A percentile compares a stretch with the other conserved stretches of the same genome.
These are phyloP conservation scores for Myiotriccus ornatus DNA, from an alignment of 2,797 vertebrate genomes.

Conservation along the genomic window DNA sequence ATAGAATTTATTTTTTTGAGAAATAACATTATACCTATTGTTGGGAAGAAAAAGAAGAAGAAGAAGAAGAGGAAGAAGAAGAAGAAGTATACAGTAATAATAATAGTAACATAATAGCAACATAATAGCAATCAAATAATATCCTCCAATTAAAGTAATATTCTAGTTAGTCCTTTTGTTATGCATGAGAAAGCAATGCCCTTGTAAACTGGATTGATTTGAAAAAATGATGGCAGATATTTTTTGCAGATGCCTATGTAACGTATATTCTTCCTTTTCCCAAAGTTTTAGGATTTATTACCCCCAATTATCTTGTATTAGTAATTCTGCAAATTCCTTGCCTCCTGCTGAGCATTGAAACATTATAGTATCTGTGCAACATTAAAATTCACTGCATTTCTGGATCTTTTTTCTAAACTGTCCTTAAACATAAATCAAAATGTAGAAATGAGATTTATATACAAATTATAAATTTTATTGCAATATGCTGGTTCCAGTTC, in stretches of 20 bases:
- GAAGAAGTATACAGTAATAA: neutral
- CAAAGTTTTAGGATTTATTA: constrained; percentile 6
- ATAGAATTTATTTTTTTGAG: neutral
- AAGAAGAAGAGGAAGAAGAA: too few relatives aligned
- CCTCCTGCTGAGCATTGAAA: neutral
- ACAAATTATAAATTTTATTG: neutral
- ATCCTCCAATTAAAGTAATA: neutral
- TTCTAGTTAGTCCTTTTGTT: neutral
- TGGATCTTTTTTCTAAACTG: neutral
- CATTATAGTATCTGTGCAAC: neutral
- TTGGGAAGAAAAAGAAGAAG: neutral
- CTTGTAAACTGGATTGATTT: neutral
- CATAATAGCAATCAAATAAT: neutral
- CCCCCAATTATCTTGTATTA: neutral
- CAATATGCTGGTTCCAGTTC: neutral
- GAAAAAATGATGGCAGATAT: neutral
- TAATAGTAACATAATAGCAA: neutral
- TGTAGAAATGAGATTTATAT: neutral
- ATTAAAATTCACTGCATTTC: neutral
- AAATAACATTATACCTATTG: neutral
- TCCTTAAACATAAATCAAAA: constrained; percentile 10
- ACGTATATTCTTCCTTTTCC: neutral
- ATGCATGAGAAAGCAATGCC: neutral
- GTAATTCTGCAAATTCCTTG: constrained; percentile 9
- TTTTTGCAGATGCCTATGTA: neutral